Evolutionary conservation across 2,888 invertebrate genomes (phyloP), one percentile per base, ranked within the genome.

Genomic region (Anagyrus pseudococci): DNA sequence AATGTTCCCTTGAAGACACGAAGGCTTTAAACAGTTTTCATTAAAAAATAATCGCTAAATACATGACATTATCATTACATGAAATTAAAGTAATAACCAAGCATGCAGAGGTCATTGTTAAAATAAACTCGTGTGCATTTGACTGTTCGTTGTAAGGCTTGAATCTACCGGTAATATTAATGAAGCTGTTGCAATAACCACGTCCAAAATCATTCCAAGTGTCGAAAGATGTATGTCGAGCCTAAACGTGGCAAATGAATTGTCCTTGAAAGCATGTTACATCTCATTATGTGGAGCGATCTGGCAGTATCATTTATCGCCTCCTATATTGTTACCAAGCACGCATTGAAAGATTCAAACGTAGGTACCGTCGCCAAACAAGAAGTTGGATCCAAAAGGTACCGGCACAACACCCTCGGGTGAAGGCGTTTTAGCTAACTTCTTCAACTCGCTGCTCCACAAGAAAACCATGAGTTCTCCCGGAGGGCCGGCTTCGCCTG

Each of bases 381-480:
- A 74, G 85, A 87, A 81, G 81, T 83, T 81, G 85, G 86, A 68
- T 73, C 86, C 89, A 1, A 81, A 81, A 69, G 80, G 82, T 40
- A 77, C 81, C 6, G 79, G 82, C 2, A 88, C 89, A 73, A 88
- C 92, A 56, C 90, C 92, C 2, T 89, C 91, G 57, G 92, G 92
- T 66, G 97, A 97, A 84, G 95, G 96, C 64, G 96, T 98, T 58
- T 84, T 98, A 68, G 98, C 98, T 13, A 98, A 93, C 83, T 98
- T 98, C 87, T 98, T 98, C 85, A 98, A 98, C 85, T 97, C 97
- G 68, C 85, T 98, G 76, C 87, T 98, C 73, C 92, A 93, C 83
- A 98, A 97, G 87, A 96, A 96, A 84, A 90, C 93, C 40, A 86
- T 87, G 17, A 82, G 84, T 58, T 81, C 83, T 25, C 83, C 85